Percentiles rank a stretch among this genome's conserved stretches.
phyloP scores from a whole-genome alignment of 1,140 invertebrate genomes.

The Paraescarpia echinospica region DNA sequence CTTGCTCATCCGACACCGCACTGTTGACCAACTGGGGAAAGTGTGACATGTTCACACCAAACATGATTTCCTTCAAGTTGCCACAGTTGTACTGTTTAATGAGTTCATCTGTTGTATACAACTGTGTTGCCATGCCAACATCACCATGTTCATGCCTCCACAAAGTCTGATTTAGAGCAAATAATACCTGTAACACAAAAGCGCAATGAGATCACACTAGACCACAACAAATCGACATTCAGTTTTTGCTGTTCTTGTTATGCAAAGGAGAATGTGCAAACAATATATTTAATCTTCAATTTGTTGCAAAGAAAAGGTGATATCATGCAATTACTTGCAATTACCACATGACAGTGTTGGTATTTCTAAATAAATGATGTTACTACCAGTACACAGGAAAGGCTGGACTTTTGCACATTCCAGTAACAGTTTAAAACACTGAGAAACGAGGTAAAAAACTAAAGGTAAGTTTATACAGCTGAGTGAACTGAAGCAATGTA shows the following conservation, averaged over 20 bases:
- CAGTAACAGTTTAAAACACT: neutral
- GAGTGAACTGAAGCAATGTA: too few relatives aligned
- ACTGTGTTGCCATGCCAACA: conserved; percentile 40
- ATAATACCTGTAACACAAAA: conserved; percentile 59
- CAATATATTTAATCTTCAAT: neutral
- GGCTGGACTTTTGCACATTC: neutral
- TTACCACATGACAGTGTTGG: neutral
- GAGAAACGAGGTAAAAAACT: neutral
- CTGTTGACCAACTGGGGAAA: conserved; percentile 35
- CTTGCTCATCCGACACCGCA: conserved; percentile 35
- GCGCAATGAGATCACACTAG: neutral
- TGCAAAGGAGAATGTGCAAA: neutral
- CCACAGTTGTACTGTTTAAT: conserved; percentile 66
- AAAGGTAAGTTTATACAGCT: too few relatives aligned
- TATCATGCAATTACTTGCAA: neutral
- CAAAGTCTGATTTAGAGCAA: conserved; percentile 64
- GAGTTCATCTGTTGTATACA: conserved; percentile 61
- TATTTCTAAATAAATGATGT: neutral
- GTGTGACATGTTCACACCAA: conserved; percentile 60
- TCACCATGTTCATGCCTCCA: conserved; percentile 60
- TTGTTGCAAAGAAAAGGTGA: neutral
- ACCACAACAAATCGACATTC: neutral
- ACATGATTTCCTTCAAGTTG: conserved; percentile 62
- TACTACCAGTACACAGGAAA: neutral
- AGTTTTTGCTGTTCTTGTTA: neutral